phyloP scores from a whole-genome alignment of 1,140 invertebrate genomes.

The Hylyphantes graminicola region DNA sequence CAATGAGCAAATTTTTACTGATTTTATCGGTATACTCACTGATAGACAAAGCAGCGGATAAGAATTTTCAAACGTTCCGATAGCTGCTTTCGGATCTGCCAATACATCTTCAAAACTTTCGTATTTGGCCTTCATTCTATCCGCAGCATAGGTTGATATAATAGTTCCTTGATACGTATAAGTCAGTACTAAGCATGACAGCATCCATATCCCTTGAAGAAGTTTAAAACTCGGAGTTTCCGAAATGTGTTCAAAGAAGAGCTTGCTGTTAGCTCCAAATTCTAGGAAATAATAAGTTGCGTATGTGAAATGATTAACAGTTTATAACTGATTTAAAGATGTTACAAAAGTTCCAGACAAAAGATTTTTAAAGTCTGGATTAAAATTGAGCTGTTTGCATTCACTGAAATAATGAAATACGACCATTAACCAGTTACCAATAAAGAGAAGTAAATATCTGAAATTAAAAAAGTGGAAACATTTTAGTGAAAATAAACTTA shows the following conservation, averaged over 20 bases:
- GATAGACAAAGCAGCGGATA: background rate
- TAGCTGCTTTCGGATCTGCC: background rate
- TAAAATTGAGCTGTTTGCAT: too few relatives aligned
- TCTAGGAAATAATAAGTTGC: background rate
- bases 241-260: background rate
- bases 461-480: too few relatives aligned
- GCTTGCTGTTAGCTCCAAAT: constrained; percentile 1
- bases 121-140: background rate
- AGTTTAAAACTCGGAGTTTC: background rate
- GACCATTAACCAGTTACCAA: too few relatives aligned
- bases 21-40: too few relatives aligned
- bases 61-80: constrained; percentile 12
- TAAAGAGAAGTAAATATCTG: too few relatives aligned
- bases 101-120: background rate
- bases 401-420: too few relatives aligned
- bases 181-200: background rate
- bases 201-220: background rate
- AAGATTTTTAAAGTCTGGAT: too few relatives aligned
- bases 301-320: too few relatives aligned
- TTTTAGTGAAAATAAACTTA: too few relatives aligned
- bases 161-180: constrained; percentile 1
- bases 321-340: too few relatives aligned
- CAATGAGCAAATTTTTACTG: too few relatives aligned
- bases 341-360: too few relatives aligned
- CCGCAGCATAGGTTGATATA: background rate